Evolutionary conservation across 2,113 vertebrate species (phyloP).

Genomic region (Solea solea): DNA sequence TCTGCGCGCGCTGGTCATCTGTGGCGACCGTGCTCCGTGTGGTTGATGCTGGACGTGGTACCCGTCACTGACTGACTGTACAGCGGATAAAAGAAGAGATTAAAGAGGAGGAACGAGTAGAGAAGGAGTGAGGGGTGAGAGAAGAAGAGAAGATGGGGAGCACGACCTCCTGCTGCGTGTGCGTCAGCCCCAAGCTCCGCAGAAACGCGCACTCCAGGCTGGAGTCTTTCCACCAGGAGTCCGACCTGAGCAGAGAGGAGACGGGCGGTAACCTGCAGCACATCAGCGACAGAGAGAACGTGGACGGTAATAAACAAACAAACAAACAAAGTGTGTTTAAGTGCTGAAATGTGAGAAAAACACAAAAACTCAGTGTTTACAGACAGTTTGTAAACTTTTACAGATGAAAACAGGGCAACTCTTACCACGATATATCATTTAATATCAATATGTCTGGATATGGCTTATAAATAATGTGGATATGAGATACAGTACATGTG

Average conservation of each 20-base stretch:
- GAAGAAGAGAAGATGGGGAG: constrained; percentile 54
- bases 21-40: neutral
- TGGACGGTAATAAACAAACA: constrained; percentile 55
- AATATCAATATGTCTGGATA: too few species aligned
- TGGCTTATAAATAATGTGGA: too few species aligned
- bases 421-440: neutral
- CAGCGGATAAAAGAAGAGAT: too few species aligned
- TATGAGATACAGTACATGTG: too few species aligned
- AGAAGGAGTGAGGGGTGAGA: neutral
- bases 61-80: too few species aligned
- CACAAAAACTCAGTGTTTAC: neutral
- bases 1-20: too few species aligned
- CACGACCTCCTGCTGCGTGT: constrained; percentile 73
- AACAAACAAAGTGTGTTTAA: too few species aligned
- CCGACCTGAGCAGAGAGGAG: constrained; percentile 70
- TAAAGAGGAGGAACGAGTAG: too few species aligned
- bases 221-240: constrained; percentile 68
- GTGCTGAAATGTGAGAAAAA: neutral
- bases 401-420: neutral
- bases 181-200: constrained; percentile 66
- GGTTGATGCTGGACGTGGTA: too few species aligned
- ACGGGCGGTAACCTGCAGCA: constrained; percentile 70
- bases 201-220: constrained; percentile 69
- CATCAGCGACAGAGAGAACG: constrained; percentile 77
- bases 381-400: too few species aligned